Base-by-base conservation (phyloP, 2,113 vertebrate genomes). In the Cheilinus undulatus region DNA sequence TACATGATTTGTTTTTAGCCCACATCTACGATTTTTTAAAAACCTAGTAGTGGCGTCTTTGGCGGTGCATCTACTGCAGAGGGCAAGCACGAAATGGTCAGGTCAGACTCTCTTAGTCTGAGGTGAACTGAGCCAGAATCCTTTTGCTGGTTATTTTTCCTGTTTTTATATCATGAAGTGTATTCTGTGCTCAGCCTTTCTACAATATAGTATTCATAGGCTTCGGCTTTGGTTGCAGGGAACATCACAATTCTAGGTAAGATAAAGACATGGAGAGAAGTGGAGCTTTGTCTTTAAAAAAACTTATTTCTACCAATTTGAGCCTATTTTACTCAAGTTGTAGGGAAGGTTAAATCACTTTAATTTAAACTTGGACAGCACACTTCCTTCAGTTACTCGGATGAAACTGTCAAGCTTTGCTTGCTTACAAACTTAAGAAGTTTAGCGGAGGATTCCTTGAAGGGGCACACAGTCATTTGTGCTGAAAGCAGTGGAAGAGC, bases 341-440 rank as follows among this genome's bases (percentile, higher is more conserved):
- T 59, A n/a, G n/a, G n/a, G 72, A 32, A 22, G 42, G n/a, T 40
- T 64, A 24, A 7, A 62, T 50, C 42, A 53, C 4, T 52, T 68
- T 20, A 38, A 7, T 7, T 56, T 69, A 13, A 24, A 1, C 8
- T 34, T 20, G 3, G 15, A 28, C 20, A 11, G 15, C 34, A 42
- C 56, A 49, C 42, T 24, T 66, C 13, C 27, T 14, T 24, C 14
- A 72, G 20, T 54, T 6, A 38, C 45, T n/a, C 3, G 2, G 26
- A 20, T 74, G 42, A 73, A 2, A n/a, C 20, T 24, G 42, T 12
- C 19, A 23, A 54, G 2, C 17, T 5, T 38, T 42, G 49, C 14
- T 40, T 30, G 27, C 40, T 42, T 42, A 52, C 17, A 20, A 58
- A 24, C 40, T 19, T 17, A 42, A 42, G 40, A 17, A 40, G 20